These are phyloP conservation scores for Euzophera pinguis DNA, from an alignment of 2,888 invertebrate genomes.

Conservation along the genomic window DNA sequence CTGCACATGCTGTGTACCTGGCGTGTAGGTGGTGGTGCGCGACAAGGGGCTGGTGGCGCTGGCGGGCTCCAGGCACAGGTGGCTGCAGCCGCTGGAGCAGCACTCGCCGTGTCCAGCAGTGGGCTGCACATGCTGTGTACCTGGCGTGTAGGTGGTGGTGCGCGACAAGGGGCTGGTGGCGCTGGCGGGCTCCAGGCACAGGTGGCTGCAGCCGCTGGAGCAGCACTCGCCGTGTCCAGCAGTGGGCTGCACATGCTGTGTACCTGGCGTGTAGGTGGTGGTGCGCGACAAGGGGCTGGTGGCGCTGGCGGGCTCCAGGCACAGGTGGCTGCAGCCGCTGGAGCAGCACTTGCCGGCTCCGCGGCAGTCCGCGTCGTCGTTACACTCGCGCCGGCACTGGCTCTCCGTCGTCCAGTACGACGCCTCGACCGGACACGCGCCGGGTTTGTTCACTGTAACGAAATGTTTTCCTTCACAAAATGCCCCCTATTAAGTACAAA, in stretches of 20 bases:
- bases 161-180: slow-evolving; percentile 23
- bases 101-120: too few species aligned
- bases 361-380: slow-evolving; percentile 89
- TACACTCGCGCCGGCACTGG: slow-evolving; percentile 85
- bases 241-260: too few species aligned
- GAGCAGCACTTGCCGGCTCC: slow-evolving; percentile 90
- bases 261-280: slow-evolving; percentile 10
- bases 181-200: slow-evolving; percentile 76
- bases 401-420: slow-evolving; percentile 25
- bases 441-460: slow-evolving; percentile 80
- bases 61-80: too few species aligned
- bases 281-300: slow-evolving; percentile 22
- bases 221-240: too few species aligned
- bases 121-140: too few species aligned
- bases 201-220: slow-evolving; percentile 87
- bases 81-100: too few species aligned
- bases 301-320: slow-evolving; percentile 59
- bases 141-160: slow-evolving; percentile 10
- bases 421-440: slow-evolving; percentile 41
- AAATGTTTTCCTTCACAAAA: background rate
- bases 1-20: too few species aligned
- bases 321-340: slow-evolving; percentile 87
- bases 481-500: too few species aligned
- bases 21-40: too few species aligned
- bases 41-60: too few species aligned